Base-by-base conservation (phyloP, 2,888 invertebrate species). In the Azorinus chamasolen region DNA sequence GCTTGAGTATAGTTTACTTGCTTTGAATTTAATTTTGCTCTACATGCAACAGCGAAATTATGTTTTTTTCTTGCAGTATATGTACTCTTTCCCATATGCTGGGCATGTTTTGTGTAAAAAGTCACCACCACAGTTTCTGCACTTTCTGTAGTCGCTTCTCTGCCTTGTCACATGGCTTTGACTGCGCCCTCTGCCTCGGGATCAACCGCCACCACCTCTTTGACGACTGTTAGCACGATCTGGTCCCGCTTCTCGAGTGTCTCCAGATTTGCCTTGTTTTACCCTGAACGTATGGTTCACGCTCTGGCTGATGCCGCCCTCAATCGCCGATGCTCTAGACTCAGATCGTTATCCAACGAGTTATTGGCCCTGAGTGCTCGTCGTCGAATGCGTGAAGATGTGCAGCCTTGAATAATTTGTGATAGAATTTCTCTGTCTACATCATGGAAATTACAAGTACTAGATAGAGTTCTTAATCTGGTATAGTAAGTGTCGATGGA, bases 391-490 rank as follows among this genome's bases (percentile, higher is more conserved):
- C 64, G 39, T 1, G 59, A 37, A 2, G 69, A 63, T n/a, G 58
- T 59, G n/a, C 64, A 75, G 0, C 75, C 75, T 41, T 75, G 70
- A 2, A 70, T 57, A 0, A 64, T 61, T 41, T 70, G 70, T 3
- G 64, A 54, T 10, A 59, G 14, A 1, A 69, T 69, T 37, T 63
- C 68, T 1, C 41, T 22, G 12, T 68, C 57, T 0, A 20, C 48
- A 24, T 75, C 55, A 48, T 59, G 37, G 45, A 75, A 75, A 2
- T 75, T 58, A 43, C 69, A 69, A 5, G 62, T 74, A 22, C 20
- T 57, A 8, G 66, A 46, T 4, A 66, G 45, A 25, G 62, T 62
- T 16, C 74, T 24, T 16, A 72, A 32, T 1, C 68, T 0, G 0
- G 68, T 74, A 22, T 62, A 51, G 20, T 24, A 68, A 5, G 55